Evolutionary conservation across 2,888 invertebrate species (phyloP).

Genomic region (Amphipyra tragopoginis): DNA sequence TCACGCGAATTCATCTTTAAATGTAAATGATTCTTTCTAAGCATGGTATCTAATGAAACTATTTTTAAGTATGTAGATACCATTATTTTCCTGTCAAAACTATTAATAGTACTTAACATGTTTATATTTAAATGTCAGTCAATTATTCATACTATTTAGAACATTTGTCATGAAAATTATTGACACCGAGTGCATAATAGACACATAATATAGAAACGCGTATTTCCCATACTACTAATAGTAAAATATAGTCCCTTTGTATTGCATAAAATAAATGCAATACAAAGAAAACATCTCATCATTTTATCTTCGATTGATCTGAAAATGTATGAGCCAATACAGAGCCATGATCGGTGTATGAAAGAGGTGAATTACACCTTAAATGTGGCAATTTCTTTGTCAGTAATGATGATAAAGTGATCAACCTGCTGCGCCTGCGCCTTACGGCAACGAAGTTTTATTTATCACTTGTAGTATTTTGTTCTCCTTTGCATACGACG

Average conservation of each 20-base stretch:
- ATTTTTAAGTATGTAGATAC: too few species aligned
- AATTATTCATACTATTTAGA: too few species aligned
- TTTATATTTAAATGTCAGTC: too few species aligned
- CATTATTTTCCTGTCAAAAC: too few species aligned
- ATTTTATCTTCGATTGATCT: constrained; percentile 21
- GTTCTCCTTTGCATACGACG: constrained; percentile 7
- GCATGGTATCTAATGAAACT: too few species aligned
- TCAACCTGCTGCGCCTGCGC: constrained; percentile 35
- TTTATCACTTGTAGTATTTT: constrained; percentile 35
- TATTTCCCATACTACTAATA: not conserved
- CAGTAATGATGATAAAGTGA: constrained; percentile 51
- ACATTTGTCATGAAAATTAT: too few species aligned
- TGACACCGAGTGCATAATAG: too few species aligned
- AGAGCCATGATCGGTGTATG: constrained; percentile 17
- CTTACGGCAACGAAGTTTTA: constrained; percentile 31
- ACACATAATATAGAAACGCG: not conserved
- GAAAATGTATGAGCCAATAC: constrained; percentile 35
- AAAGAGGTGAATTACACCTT: constrained; percentile 46
- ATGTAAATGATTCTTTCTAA: too few species aligned
- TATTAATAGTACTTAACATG: not conserved
- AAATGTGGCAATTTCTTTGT: constrained; percentile 44
- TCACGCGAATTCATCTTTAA: too few species aligned
- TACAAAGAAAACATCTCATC: constrained; percentile 6
- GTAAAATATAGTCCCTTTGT: too few species aligned
- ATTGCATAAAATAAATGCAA: constrained; percentile 15